phyloP scores from a whole-genome alignment of 37 sponge, comb jelly and placozoan genomes.

The Eunapius fragilis region DNA sequence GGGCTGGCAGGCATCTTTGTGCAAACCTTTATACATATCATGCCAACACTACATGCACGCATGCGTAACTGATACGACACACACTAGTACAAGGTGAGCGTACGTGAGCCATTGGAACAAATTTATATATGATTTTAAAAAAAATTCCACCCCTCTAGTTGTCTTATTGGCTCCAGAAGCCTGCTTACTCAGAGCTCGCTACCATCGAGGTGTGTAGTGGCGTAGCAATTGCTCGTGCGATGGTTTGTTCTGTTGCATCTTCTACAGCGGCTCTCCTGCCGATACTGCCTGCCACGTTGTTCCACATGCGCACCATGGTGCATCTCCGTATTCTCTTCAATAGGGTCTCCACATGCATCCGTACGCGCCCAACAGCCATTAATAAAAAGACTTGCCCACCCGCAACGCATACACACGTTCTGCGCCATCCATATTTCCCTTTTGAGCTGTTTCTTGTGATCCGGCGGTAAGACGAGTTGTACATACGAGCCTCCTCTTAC shows the following conservation, averaged over 20 bases:
- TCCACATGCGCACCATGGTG: too few species aligned
- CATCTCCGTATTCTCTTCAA: not conserved
- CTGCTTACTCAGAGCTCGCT: too few species aligned
- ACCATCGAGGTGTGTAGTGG: not conserved
- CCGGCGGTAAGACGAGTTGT: not conserved
- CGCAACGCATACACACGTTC: not conserved
- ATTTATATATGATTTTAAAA: too few species aligned
- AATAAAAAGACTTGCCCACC: not conserved
- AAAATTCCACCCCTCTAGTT: too few species aligned
- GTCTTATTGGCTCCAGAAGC: too few species aligned
- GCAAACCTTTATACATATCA: too few species aligned
- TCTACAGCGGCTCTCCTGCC: not conserved
- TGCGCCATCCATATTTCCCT: not conserved
- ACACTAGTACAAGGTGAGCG: too few species aligned
- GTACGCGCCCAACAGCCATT: not conserved
- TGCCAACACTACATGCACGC: too few species aligned
- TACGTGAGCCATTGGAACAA: too few species aligned
- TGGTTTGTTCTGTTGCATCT: not conserved
- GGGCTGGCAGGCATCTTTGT: too few species aligned
- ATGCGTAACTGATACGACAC: too few species aligned
- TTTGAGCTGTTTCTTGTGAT: not conserved
- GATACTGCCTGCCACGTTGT: too few species aligned
- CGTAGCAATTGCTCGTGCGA: not conserved
- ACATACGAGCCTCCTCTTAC: not conserved
- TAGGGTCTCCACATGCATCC: not conserved